Base-by-base conservation (phyloP, 1,140 invertebrate genomes). In the Drosophila littoralis region DNA sequence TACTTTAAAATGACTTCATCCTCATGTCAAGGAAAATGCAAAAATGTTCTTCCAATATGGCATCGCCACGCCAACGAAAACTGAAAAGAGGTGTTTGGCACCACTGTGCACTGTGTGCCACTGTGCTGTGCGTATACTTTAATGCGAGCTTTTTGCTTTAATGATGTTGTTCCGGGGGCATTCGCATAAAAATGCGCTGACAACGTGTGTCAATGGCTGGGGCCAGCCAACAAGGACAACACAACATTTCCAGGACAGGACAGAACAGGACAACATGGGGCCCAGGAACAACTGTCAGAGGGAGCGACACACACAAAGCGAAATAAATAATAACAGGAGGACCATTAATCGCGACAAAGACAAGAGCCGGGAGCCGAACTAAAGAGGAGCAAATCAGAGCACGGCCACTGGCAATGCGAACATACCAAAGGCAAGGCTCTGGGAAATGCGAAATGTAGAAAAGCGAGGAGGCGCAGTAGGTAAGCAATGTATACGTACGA, bases 301-400 rank as follows among this genome's bases (percentile, higher is more conserved):
- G 51, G 35, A 32, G 36, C 71, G 50, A 35, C 70, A 50, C 50
- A 69, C 50, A 61, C 40, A 69, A 73, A 66, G 69, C 45, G 52
- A 71, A 73, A 73, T 73, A 73, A 74, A 74, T 74, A 74, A 59
- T 46, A 59, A 59, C 57, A 46, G 57, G 71, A 42, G 50, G 57
- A 43, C 71, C 65, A 74, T 74, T 74, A 74, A 74, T 74, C 65
- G 71, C 68, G 71, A 74, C 71, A 74, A 55, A 74, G 71, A 74
- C 71, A 74, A 61, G 65, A 28, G 22, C 59, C 43, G 17, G 13
- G 33, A 57, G 59, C 65, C 60, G 46, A 51, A 28, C 60, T 36
- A 64, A 52, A 65, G 65, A 69, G 51, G 50, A 57, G 42, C 71
- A 74, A 69, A 74, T 42, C 55, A 57, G 65, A 50, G 66, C 66